Base-by-base conservation (phyloP, 1,140 invertebrate species). In the Halyomorpha halys region DNA sequence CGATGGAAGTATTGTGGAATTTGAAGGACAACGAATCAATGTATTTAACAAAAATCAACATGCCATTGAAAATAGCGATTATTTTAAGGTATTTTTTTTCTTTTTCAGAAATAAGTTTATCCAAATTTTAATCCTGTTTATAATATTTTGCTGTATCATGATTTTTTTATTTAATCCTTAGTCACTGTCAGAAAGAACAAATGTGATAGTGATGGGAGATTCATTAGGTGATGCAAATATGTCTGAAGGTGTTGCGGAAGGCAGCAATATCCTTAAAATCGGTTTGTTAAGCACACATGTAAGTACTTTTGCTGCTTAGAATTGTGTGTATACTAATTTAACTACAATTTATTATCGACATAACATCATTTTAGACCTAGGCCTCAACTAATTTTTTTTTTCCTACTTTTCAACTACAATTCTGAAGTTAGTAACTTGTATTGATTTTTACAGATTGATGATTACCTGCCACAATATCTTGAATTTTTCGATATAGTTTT, bases 41-140 rank as follows among this genome's bases (percentile, higher is more conserved):
- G 85, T 87, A 2, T 93, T 86, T 71, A 97, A 96, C 72, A 97
- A 97, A 75, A 94, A 94, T 73, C 89, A 94, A 73, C 82, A 84
- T 18, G 86, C 84, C 0, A 76, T 94, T 6, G 79, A 86, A 66
- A 82, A 86, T 60, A 83, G 84, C 0, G 83, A 89, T 30, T 91
- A 93, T 74, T 91, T 91, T 72, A 76, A 84, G 44, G 73, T 84
- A 66, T 61, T 19, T 54, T 39, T 23, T 44, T 16, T 67, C n/a
- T n/a, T n/a, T n/a, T n/a, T n/a, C n/a, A 60, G 18, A 5, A 45
- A 64, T 64, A 13, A 39, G 9, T 49, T 19, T 23, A 59, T n/a
- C 16, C 21, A 59, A 53, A 1, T 9, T 53, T 53, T 53, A 49
- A 49, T 21, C 13, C 14, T 25, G 1, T 53, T 53, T 1, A 8